Base-by-base conservation (phyloP, 1,140 invertebrate species). In the Maniola jurtina region DNA sequence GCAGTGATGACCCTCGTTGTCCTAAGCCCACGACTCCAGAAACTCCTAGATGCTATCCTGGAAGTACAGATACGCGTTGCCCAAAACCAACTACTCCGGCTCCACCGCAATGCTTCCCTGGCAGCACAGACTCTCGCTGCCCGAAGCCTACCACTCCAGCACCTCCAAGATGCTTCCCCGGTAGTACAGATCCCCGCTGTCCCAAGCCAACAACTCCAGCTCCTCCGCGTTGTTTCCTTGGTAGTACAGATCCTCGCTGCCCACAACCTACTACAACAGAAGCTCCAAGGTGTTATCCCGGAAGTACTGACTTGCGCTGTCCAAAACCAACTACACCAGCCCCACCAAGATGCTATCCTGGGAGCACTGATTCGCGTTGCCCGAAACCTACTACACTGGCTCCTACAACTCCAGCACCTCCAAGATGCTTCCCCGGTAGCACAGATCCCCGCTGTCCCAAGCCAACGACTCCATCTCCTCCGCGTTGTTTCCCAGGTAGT, bases 21-120 rank as follows among this genome's bases (percentile, higher is more conserved):
- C 58, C 58, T n/a, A 61, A 47, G n/a, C 45, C 58, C 11, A 61
- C 58, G 13, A 48, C 58, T 33, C 58, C 58, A 16, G 58, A 47
- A 34, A 10, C 58, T n/a, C 58, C 58, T 0, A 33, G 45, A 34
- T 61, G 58, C 13, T 61, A 14, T 40, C 58, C 58, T 25, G 58
- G 58, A 2, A 48, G 42, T 16, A 47, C 40, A 4, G 58, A 61
- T n/a, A 9, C 42, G 2, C 58, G 58, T 34, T 61, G 58, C 47
- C 58, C 58, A 7, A 40, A 40, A 11, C 38, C 38, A 3, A 3
- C 38, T 40, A 40, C 38, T 40, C 38, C 38, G 10, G 38, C 7
- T 9, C 38, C 38, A 9, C 38, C 38, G 1, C 38, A 6, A 40
- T 40, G 38, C 38, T 40, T 40, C 6, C 38, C 38, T 40, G 38